These are phyloP conservation scores for Brachypalpus laphriformis DNA, from an alignment of 2,888 invertebrate species.

Conservation along the genomic window DNA sequence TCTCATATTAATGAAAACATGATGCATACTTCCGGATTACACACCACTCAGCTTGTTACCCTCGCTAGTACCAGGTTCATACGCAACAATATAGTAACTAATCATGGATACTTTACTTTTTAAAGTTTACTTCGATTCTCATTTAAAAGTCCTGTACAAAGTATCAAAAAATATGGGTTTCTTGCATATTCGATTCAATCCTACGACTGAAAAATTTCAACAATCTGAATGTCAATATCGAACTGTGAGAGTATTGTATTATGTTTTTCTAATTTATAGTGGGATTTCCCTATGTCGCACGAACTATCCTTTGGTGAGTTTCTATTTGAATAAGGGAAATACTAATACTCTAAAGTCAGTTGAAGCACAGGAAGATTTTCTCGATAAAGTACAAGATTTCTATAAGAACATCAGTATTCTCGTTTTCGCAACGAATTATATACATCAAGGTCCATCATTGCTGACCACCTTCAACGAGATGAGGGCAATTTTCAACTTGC, in stretches of 20 bases:
- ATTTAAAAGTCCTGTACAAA: neutral
- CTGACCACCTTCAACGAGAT: neutral
- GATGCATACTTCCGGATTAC: no score
- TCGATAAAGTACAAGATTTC: neutral
- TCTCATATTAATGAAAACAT: no score
- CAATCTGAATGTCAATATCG: neutral
- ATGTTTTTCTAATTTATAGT: neutral
- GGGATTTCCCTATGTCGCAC: neutral
- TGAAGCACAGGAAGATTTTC: neutral
- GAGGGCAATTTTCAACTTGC: neutral
- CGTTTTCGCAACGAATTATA: neutral
- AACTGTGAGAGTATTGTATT: neutral
- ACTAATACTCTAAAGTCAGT: neutral
- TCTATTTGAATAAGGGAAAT: neutral
- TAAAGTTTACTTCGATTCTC: neutral
- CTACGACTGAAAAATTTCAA: neutral
- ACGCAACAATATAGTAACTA: neutral
- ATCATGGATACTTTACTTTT: neutral
- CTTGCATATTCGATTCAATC: neutral
- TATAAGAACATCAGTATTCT: neutral
- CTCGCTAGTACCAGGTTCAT: no score
- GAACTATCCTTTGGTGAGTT: neutral
- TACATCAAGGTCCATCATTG: neutral
- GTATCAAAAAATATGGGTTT: neutral
- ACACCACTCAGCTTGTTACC: no score